Base-by-base conservation (phyloP, 2,797 vertebrate species). In the Sebastes iracundus region DNA sequence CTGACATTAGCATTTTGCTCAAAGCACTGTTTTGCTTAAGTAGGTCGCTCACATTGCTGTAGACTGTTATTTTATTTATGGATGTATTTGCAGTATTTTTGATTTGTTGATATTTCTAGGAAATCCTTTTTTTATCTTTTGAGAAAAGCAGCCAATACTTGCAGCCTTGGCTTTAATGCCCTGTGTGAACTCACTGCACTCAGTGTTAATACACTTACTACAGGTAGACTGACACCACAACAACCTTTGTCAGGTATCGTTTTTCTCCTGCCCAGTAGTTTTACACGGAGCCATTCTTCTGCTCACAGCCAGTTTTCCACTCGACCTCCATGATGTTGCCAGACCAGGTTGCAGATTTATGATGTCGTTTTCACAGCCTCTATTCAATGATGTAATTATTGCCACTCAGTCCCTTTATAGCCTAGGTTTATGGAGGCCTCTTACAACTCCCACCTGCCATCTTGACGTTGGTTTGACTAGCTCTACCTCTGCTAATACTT, bases 311-410 rank as follows among this genome's bases (percentile, higher is more conserved):
- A 28, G 1, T 80, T 84, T 79, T 74, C 27, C 28, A 23, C 75
- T 68, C 32, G 46, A 59, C 75, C 30, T 14, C 56, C 53, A 38
- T 30, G 25, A 59, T 64, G 4, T 59, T 49, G 14, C 58, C 62
- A 33, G 68, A 30, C 60, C 30, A 71, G 23, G 75, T 30, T 79
- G 22, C 60, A 81, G 88, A 87, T 89, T 83, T 84, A 87, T 73
- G 49, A 64, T 9, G 6, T 72, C 56, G 74, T 87, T 86, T 88
- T 74, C 75, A 46, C 71, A 67, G 64, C 74, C 30, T 79, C 38
- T 63, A 2, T 75, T 76, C 62, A 70, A 14, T 90, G 84, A 85
- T 81, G 82, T 87, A 80, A 82, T 75, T 73, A 78, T 75, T 59
- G 33, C 70, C 33, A 23, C 52, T 18, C 4, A 1, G 25, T 83